Percentiles rank a stretch among this genome's conserved stretches.
Evolutionary conservation across 1,140 invertebrate genomes (phyloP).

Genomic region (Acromyrmex heyeri): DNA sequence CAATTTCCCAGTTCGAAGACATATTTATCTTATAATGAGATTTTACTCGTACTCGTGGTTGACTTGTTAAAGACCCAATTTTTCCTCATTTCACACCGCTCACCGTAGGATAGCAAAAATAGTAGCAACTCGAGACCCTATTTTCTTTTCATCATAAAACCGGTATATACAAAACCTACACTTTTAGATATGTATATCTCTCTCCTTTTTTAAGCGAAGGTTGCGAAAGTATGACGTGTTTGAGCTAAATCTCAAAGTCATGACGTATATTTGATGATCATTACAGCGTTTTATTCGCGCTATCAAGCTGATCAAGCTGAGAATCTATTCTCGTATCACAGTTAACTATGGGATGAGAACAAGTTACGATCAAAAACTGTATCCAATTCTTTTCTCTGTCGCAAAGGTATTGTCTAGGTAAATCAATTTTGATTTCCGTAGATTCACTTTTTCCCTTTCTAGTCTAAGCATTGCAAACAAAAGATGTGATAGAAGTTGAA

Average conservation of each 20-base stretch:
- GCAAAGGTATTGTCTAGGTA: not conserved
- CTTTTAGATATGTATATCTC: not conserved
- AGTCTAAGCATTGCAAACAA: not conserved
- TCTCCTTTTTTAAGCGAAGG: constrained; percentile 18
- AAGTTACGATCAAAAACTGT: not conserved
- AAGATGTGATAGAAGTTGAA: constrained; percentile 12
- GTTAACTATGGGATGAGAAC: not conserved
- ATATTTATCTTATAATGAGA: not conserved
- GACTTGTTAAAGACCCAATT: constrained; percentile 8
- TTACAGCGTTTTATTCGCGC: constrained; percentile 16
- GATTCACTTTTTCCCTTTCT: not conserved
- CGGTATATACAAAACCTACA: not conserved
- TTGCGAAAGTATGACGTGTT: constrained; percentile 3
- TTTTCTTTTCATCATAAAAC: constrained; percentile 29
- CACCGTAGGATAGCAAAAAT: not conserved
- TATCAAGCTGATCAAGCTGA: constrained; percentile 1
- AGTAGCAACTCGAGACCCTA: not conserved
- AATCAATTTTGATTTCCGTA: not conserved
- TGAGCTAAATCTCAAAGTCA: constrained; percentile 14
- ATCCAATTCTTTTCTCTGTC: not conserved
- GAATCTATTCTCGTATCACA: constrained; percentile 2
- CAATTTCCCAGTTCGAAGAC: not conserved
- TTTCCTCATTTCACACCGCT: constrained; percentile 4
- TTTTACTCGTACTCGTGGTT: not conserved
- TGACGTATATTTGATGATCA: constrained; percentile 13